These are phyloP conservation scores for Corythornis cristatus DNA, from an alignment of 2,113 vertebrate genomes.

Conservation along the genomic window DNA sequence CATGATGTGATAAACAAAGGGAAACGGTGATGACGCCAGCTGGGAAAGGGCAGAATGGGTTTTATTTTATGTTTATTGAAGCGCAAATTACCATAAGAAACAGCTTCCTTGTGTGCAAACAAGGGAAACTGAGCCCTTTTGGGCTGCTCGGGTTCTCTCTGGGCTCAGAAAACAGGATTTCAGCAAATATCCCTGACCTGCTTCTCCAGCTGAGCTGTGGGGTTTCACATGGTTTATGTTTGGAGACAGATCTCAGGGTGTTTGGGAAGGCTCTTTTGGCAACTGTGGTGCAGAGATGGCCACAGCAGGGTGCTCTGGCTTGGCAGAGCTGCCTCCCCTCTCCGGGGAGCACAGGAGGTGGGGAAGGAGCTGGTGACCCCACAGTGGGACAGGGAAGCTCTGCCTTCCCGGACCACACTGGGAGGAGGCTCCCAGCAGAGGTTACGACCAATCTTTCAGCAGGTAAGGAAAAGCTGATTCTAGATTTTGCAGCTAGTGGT, in stretches of 20 bases:
- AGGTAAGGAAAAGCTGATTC: background rate
- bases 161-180: background rate
- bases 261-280: background rate
- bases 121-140: background rate
- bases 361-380: background rate
- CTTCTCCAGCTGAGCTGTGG: background rate
- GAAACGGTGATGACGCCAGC: constrained; percentile 23
- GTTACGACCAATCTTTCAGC: background rate
- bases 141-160: background rate
- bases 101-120: background rate
- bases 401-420: background rate
- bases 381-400: background rate
- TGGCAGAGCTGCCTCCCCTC: background rate
- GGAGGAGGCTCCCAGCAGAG: background rate
- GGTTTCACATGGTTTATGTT: background rate
- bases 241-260: background rate
- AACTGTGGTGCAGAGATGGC: accelerated
- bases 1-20: constrained; percentile 44
- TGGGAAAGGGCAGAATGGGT: constrained; percentile 40
- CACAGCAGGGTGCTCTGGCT: background rate
- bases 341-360: accelerated
- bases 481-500: background rate
- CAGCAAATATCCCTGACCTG: background rate
- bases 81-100: constrained; percentile 55
- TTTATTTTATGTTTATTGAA: constrained; percentile 43